These are phyloP conservation scores for Acomys russatus DNA, from an alignment of 2,797 vertebrate genomes.

Conservation along the genomic window DNA sequence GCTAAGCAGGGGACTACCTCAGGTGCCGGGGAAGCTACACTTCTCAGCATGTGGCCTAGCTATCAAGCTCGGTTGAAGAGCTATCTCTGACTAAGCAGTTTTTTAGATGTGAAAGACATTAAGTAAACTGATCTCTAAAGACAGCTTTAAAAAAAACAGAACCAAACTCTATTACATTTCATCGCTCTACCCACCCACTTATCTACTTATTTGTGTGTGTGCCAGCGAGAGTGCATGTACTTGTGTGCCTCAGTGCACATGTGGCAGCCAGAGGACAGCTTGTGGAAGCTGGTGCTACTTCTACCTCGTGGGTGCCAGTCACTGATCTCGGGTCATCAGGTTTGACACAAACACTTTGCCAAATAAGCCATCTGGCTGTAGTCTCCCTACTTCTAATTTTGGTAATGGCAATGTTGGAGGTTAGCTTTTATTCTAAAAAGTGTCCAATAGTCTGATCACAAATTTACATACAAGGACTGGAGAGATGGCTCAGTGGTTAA, in stretches of 20 bases:
- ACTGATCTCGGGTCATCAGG: not conserved
- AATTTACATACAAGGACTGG: not conserved
- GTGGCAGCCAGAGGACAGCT: not conserved
- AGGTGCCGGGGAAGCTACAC: not conserved
- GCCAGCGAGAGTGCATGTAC: not conserved
- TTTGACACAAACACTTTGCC: not conserved
- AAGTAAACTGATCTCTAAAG: not conserved
- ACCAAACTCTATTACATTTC: not conserved
- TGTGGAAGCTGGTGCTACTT: not conserved
- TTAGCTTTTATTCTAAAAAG: constrained; percentile 49
- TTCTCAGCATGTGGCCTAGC: constrained; percentile 32
- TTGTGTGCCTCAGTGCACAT: not conserved
- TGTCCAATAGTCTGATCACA: not conserved
- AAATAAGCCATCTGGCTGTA: not conserved
- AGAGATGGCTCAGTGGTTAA: too few relatives aligned
- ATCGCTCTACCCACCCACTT: not conserved
- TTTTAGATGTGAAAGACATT: constrained; percentile 30
- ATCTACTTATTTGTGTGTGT: not conserved
- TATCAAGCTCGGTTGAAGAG: not conserved
- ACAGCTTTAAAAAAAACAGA: not conserved
- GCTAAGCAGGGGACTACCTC: constrained; percentile 7
- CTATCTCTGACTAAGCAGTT: constrained; percentile 1
- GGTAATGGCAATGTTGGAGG: not conserved
- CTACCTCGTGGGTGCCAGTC: too few relatives aligned
- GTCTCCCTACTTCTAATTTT: not conserved